These are phyloP conservation scores for Drosophila mercatorum DNA, from an alignment of 2,888 invertebrate species.

Conservation along the genomic window DNA sequence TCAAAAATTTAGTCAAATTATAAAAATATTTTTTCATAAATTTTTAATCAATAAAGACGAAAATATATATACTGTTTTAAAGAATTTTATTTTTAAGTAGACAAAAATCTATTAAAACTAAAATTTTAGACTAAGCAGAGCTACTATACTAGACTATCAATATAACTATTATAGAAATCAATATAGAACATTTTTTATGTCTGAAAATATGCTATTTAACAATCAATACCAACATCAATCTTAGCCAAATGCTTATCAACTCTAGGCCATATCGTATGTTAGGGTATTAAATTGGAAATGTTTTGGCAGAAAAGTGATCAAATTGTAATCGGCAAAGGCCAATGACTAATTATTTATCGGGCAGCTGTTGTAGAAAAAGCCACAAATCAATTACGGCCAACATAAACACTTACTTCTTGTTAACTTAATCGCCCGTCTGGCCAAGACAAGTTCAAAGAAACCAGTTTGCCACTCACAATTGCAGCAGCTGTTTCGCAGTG, in stretches of 20 bases:
- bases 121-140: no score
- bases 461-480: constrained; percentile 22
- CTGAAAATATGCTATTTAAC: neutral
- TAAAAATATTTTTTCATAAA: no score
- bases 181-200: neutral
- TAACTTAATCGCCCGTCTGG: constrained; percentile 9
- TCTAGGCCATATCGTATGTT: neutral
- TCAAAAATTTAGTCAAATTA: no score
- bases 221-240: neutral
- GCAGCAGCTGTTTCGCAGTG: constrained; percentile 16
- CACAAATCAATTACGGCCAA: constrained; percentile 1
- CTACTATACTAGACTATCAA: no score
- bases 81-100: no score
- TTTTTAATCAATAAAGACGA: no score
- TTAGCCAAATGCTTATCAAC: neutral
- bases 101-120: no score
- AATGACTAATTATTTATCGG: neutral
- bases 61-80: no score
- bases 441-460: constrained; percentile 21
- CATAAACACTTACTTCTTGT: neutral
- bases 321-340: neutral
- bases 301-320: neutral
- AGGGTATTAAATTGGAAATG: neutral
- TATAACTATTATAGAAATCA: neutral
- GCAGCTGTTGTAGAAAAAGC: neutral